Percentiles rank a stretch among this genome's conserved stretches.
phyloP scores from a whole-genome alignment of 2,797 vertebrate genomes.

The Morus bassanus region DNA sequence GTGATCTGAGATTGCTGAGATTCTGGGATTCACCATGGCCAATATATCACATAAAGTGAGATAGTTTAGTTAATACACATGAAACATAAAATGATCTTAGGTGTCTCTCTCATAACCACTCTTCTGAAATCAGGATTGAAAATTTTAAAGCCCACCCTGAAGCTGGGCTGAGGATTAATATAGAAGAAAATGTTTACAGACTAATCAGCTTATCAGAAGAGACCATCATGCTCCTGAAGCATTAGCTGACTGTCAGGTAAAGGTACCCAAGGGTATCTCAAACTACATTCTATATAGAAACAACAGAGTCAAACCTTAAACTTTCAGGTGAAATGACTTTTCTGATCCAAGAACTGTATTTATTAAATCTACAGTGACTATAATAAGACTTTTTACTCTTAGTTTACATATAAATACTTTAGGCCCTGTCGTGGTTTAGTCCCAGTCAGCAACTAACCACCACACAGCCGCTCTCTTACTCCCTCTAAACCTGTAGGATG shows the following conservation, averaged over 20 bases:
- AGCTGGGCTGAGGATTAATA: neutral
- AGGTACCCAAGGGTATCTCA: neutral
- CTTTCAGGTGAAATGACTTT: neutral
- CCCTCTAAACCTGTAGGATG: too few species aligned
- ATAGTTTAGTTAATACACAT: neutral
- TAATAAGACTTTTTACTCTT: neutral
- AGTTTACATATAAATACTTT: neutral
- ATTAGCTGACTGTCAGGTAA: neutral
- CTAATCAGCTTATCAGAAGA: neutral
- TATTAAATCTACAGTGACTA: neutral
- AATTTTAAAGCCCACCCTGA: neutral
- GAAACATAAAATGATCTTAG: neutral
- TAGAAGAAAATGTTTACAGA: neutral
- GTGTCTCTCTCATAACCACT: neutral
- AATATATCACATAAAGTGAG: neutral
- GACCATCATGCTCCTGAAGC: neutral
- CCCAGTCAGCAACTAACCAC: too few species aligned
- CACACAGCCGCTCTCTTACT: too few species aligned
- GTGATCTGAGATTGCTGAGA: neutral
- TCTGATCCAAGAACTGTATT: neutral
- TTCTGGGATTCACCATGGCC: neutral
- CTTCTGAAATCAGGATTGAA: neutral
- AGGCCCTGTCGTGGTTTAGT: too few species aligned
- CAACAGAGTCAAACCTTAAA: neutral
- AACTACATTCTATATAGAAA: neutral